phyloP scores from a whole-genome alignment of 2,113 vertebrate genomes.

The Bettongia penicillata region DNA sequence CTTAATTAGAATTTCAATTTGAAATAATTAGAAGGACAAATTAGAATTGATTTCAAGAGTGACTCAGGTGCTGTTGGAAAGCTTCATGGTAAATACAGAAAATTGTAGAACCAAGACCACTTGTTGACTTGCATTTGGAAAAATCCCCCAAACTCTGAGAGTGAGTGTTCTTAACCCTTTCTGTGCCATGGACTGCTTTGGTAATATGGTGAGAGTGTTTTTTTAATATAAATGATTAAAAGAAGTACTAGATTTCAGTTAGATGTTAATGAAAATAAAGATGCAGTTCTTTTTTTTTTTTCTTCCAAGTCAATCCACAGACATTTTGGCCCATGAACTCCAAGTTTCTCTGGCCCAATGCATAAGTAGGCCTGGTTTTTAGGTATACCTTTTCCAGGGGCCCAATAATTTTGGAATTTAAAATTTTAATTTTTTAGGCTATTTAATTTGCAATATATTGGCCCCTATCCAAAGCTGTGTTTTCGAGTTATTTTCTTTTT shows the following conservation, averaged over 20 bases:
- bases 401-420: not conserved
- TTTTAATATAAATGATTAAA: not conserved
- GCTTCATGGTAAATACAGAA: not conserved
- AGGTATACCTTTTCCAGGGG: not conserved
- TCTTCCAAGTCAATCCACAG: not conserved
- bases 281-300: not conserved
- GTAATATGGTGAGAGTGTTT: not conserved
- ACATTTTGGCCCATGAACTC: not conserved
- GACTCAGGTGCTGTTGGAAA: not conserved
- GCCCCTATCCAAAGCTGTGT: not conserved
- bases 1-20: conserved; percentile 1
- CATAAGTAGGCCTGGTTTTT: not conserved
- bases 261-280: not conserved
- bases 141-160: not conserved
- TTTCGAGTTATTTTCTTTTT: not conserved
- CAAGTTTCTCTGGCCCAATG: not conserved
- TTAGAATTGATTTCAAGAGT: not conserved
- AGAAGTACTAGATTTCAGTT: not conserved
- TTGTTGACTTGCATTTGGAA: not conserved
- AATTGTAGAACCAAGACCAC: not conserved
- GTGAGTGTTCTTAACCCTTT: not conserved
- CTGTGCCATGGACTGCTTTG: not conserved
- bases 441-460: not conserved
- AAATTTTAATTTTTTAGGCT: not conserved
- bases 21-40: not conserved